Conservation (phyloP, 2,888 invertebrate genomes). For the Pyrgus malvae region DNA sequence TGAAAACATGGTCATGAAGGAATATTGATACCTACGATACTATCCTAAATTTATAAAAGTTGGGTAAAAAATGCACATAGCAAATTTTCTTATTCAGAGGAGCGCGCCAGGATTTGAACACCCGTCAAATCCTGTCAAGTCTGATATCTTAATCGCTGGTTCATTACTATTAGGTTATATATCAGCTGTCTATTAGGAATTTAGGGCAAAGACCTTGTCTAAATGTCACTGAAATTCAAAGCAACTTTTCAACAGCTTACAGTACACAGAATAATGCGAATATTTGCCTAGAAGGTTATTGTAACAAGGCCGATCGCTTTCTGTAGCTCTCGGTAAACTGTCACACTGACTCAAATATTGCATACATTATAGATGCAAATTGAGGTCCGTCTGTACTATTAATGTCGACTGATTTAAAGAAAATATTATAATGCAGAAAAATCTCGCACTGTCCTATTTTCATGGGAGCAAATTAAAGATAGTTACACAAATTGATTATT, state of each 20-base stretch:
- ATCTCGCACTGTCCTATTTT: neutral
- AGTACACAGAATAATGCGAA: slow-evolving; percentile 39
- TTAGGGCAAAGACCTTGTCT: slow-evolving; percentile 15
- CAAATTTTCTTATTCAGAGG: too few relatives aligned
- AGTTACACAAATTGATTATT: too few relatives aligned
- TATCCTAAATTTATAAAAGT: too few relatives aligned
- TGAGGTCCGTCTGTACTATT: neutral
- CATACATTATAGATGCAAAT: slow-evolving; percentile 26
- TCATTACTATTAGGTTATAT: too few relatives aligned
- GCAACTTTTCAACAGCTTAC: slow-evolving; percentile 36
- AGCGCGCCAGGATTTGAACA: too few relatives aligned
- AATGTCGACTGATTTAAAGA: neutral
- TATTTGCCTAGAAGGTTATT: slow-evolving; percentile 45
- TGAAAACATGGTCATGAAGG: too few relatives aligned
- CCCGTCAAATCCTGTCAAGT: too few relatives aligned
- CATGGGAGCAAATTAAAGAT: neutral
- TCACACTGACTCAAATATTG: slow-evolving; percentile 32
- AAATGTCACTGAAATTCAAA: slow-evolving; percentile 30
- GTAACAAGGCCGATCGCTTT: slow-evolving; percentile 44
- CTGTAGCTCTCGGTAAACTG: slow-evolving; percentile 32
- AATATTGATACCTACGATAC: too few relatives aligned
- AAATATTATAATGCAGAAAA: neutral
- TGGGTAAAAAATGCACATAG: too few relatives aligned
- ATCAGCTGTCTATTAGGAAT: too few relatives aligned
- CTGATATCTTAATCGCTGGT: too few relatives aligned